phyloP scores from a whole-genome alignment of 2,113 vertebrate genomes.

The Monarcha castaneiventris region DNA sequence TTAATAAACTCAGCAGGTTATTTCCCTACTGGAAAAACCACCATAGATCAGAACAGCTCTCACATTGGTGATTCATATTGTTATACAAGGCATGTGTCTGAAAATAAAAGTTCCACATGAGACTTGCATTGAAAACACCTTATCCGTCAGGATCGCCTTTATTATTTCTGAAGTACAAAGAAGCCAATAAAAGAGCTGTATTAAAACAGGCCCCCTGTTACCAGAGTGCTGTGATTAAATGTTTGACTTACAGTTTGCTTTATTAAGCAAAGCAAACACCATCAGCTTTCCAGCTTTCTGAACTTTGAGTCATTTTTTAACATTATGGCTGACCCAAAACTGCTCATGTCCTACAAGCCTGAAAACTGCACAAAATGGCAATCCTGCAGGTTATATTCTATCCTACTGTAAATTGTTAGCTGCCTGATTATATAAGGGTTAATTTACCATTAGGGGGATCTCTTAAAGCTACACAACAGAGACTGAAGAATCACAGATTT shows the following conservation, averaged over 20 bases:
- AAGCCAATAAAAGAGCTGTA: slow-evolving; percentile 53
- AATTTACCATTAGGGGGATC: not conserved
- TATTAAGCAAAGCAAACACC: slow-evolving; percentile 54
- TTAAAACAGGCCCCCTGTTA: slow-evolving; percentile 21
- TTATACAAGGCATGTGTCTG: slow-evolving; percentile 16
- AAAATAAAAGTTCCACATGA: slow-evolving; percentile 47
- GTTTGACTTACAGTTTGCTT: slow-evolving; percentile 61
- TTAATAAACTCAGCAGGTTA: slow-evolving; percentile 67
- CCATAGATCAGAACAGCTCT: slow-evolving; percentile 36
- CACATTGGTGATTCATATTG: not conserved
- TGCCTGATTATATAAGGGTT: not conserved
- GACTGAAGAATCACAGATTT: not conserved
- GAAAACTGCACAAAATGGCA: not conserved
- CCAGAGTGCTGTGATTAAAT: slow-evolving; percentile 43
- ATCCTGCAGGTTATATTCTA: not conserved
- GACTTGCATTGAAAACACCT: slow-evolving; percentile 41
- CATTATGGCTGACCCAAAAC: not conserved
- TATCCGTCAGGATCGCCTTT: not conserved
- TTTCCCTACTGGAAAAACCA: slow-evolving; percentile 49
- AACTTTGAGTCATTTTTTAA: slow-evolving; percentile 19
- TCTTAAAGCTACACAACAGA: not conserved
- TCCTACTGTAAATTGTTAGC: not conserved
- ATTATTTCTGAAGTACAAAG: slow-evolving; percentile 59
- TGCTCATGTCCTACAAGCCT: not conserved
- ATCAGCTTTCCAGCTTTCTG: slow-evolving; percentile 37